A percentile compares a stretch with the other conserved stretches of the same genome.
Evolutionary conservation across 2,113 vertebrate genomes (phyloP).

Genomic region (Myocastor coypus): DNA sequence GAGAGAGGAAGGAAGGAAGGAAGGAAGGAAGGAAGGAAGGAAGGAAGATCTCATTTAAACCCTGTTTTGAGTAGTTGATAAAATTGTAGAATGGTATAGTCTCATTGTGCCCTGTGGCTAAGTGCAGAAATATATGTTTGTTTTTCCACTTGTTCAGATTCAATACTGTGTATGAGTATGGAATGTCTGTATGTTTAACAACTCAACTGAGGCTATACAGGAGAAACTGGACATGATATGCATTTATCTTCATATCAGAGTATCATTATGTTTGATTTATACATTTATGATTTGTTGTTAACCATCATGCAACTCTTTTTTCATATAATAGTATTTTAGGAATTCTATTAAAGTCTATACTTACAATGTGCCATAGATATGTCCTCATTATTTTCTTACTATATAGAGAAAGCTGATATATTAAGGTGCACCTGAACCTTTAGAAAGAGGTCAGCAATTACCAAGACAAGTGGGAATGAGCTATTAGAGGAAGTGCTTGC

Average conservation of each 20-base stretch:
- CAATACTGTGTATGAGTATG: background rate
- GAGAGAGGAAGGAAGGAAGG: no score
- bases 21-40: no score
- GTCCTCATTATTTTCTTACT: conserved; percentile 34
- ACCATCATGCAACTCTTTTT: conserved; percentile 13
- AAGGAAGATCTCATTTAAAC: background rate
- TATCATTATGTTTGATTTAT: background rate
- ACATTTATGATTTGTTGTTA: background rate
- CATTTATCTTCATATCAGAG: conserved; percentile 37
- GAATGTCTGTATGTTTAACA: background rate
- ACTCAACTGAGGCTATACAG: background rate
- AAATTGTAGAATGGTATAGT: background rate
- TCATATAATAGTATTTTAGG: background rate
- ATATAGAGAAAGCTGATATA: background rate
- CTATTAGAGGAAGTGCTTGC: background rate
- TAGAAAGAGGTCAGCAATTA: background rate
- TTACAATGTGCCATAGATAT: background rate
- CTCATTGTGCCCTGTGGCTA: background rate
- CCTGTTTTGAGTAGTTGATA: background rate
- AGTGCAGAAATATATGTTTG: background rate
- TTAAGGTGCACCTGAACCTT: background rate
- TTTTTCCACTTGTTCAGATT: conserved; percentile 1
- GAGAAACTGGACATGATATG: background rate
- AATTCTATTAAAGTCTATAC: background rate
- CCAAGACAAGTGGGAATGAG: background rate